Evolutionary conservation across 2,797 vertebrate genomes (phyloP).

Genomic region (Pempheris klunzingeri): DNA sequence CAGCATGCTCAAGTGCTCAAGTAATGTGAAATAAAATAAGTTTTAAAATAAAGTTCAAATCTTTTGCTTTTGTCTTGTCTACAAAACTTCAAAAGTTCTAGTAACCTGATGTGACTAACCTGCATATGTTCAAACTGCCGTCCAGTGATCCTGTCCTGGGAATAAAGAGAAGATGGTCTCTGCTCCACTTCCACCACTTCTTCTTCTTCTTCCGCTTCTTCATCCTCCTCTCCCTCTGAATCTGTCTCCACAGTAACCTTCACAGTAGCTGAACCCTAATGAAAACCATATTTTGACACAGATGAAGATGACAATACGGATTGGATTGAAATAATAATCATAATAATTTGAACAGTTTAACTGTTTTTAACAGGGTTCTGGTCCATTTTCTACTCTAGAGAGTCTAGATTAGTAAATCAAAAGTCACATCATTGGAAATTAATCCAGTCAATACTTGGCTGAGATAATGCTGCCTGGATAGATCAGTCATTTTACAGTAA

Average conservation of each 20-base stretch:
- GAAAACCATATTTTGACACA: slow-evolving; percentile 14
- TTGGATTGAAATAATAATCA: not conserved
- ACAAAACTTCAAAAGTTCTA: not conserved
- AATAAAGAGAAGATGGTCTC: slow-evolving; percentile 31
- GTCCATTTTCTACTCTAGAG: not conserved
- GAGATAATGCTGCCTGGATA: not conserved
- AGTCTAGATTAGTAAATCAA: no score
- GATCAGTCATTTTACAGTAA: not conserved
- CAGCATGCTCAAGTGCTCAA: not conserved
- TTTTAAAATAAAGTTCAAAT: no score
- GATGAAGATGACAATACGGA: not conserved
- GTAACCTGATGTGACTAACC: slow-evolving; percentile 50
- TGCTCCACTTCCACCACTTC: slow-evolving; percentile 55
- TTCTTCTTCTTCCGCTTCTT: slow-evolving; percentile 50
- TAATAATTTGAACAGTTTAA: not conserved
- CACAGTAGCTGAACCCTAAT: slow-evolving; percentile 77
- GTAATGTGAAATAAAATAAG: no score
- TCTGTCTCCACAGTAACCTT: slow-evolving; percentile 78
- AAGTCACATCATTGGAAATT: not conserved
- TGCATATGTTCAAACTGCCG: slow-evolving; percentile 68
- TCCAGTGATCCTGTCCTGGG: slow-evolving; percentile 56
- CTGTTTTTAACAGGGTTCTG: not conserved
- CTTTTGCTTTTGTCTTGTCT: not conserved
- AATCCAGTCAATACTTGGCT: not conserved
- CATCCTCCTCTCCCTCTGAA: slow-evolving; percentile 67